phyloP scores from a whole-genome alignment of 64 coral and sea anemone species.

The Hydrozoanthus tunicans region DNA sequence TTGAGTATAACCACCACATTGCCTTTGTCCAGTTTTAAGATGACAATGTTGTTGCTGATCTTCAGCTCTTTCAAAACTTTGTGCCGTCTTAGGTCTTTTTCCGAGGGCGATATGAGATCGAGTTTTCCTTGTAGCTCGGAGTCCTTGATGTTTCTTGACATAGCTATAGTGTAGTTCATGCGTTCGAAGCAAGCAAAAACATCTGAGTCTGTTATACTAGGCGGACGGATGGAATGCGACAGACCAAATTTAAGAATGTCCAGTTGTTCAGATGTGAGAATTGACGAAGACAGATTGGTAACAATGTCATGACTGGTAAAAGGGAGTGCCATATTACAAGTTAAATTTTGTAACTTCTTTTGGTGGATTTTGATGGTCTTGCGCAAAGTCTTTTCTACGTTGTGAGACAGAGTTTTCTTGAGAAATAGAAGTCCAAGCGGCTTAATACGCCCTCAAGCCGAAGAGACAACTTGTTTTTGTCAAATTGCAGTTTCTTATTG shows the following conservation, averaged over 20 bases:
- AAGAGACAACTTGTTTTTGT: not conserved
- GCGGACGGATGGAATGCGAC: constrained; percentile 30
- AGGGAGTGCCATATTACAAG: constrained; percentile 20
- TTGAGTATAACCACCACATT: constrained; percentile 44
- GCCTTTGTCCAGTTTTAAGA: constrained; percentile 41
- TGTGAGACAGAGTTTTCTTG: not conserved
- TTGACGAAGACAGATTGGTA: constrained; percentile 51
- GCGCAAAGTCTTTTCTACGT: too few species aligned
- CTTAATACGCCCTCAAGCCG: too few species aligned
- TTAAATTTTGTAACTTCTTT: constrained; percentile 37
- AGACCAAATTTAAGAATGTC: constrained; percentile 48
- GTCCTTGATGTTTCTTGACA: constrained; percentile 28
- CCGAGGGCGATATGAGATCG: not conserved
- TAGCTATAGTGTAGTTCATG: constrained; percentile 18
- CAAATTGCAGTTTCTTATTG: not conserved
- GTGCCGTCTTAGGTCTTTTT: constrained; percentile 11
- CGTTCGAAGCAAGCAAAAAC: constrained; percentile 29
- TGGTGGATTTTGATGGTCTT: not conserved
- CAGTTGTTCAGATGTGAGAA: constrained; percentile 33
- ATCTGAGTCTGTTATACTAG: constrained; percentile 1
- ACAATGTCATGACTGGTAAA: constrained; percentile 23
- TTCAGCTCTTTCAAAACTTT: constrained; percentile 20
- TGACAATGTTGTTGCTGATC: constrained; percentile 45
- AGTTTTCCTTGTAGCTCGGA: constrained; percentile 33
- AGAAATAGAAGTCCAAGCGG: constrained; percentile 1